These are phyloP conservation scores for Acrocephalus kingi DNA, from an alignment of 2,113 vertebrate genomes.

Conservation along the genomic window DNA sequence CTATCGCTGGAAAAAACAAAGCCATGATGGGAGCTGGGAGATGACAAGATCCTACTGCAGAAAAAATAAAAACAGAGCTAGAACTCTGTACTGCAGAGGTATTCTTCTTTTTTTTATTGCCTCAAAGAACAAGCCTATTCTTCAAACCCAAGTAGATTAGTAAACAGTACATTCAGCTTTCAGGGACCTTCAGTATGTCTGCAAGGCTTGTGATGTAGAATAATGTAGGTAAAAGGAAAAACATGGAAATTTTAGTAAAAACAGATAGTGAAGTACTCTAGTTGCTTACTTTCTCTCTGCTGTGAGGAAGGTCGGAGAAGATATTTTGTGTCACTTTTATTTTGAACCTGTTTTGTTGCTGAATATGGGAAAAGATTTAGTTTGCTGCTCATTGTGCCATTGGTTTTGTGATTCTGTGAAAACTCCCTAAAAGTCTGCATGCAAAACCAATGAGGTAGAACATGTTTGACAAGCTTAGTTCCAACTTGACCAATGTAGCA, in stretches of 20 bases:
- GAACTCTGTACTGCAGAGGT: background rate
- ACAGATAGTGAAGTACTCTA: background rate
- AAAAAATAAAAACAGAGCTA: slow-evolving; percentile 30
- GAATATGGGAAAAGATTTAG: slow-evolving; percentile 52
- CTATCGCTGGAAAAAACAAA: background rate
- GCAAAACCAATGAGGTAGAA: slow-evolving; percentile 59
- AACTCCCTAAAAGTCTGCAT: slow-evolving; percentile 47
- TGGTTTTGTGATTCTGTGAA: slow-evolving; percentile 66
- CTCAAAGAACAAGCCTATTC: background rate
- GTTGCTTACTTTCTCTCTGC: background rate
- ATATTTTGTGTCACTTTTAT: slow-evolving; percentile 33
- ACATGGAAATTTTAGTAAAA: background rate
- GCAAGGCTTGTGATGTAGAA: slow-evolving; percentile 15
- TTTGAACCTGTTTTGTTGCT: background rate
- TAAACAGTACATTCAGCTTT: slow-evolving; percentile 33
- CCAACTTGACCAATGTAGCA: slow-evolving; percentile 38
- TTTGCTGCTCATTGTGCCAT: slow-evolving; percentile 45
- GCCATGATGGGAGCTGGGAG: background rate
- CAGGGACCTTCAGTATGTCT: slow-evolving; percentile 7
- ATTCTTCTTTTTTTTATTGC: slow-evolving; percentile 33
- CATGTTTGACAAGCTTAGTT: slow-evolving; percentile 62
- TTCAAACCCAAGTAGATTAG: slow-evolving; percentile 24
- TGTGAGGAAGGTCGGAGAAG: background rate
- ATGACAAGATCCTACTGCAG: background rate
- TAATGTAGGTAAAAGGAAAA: background rate